phyloP scores from a whole-genome alignment of 2,113 vertebrate genomes.

The Suricata suricatta region DNA sequence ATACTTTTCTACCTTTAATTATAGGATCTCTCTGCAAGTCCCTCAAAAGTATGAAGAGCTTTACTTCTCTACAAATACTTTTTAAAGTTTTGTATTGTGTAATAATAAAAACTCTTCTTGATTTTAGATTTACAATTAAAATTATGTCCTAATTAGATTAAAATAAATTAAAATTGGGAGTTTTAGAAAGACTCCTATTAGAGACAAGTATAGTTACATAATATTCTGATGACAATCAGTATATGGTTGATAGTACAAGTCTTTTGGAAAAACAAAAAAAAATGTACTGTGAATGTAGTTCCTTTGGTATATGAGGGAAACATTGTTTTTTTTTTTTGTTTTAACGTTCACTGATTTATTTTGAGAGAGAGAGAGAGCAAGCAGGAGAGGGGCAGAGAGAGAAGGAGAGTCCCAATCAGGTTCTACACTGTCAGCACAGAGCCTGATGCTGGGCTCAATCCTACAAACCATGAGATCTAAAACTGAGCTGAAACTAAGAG shows the following conservation, averaged over 20 bases:
- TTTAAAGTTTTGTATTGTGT: not conserved
- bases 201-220: not conserved
- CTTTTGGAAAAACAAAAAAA: conserved; percentile 33
- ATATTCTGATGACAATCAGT: not conserved
- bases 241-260: not conserved
- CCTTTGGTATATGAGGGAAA: not conserved
- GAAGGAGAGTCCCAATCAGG: no score
- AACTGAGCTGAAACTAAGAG: not conserved
- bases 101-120: not conserved
- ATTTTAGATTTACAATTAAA: conserved; percentile 35
- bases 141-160: not conserved
- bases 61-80: not conserved
- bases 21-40: not conserved
- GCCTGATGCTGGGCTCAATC: no score
- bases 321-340: not conserved
- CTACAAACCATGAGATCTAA: not conserved
- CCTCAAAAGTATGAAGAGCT: not conserved
- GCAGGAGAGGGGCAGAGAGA: not conserved
- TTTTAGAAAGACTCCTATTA: conserved; percentile 38
- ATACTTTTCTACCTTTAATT: conserved; percentile 13
- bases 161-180: conserved; percentile 9
- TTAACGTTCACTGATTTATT: not conserved
- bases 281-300: not conserved
- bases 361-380: not conserved
- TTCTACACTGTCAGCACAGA: no score